These are phyloP conservation scores for Botia almorhae DNA, from an alignment of 2,797 vertebrate genomes.

Conservation along the genomic window DNA sequence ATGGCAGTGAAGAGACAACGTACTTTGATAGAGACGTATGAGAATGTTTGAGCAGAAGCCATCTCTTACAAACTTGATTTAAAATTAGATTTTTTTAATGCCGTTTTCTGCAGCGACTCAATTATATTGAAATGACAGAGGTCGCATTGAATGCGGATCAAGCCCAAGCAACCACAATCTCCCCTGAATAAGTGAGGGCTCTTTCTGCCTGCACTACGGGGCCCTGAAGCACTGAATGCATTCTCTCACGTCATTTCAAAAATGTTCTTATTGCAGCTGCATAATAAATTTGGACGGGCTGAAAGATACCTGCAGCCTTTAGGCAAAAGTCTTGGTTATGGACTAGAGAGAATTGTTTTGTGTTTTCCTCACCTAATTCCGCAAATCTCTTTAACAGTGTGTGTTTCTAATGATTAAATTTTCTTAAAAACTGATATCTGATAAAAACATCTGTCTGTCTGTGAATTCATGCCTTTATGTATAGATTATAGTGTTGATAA, in stretches of 20 bases:
- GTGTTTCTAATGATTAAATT: neutral
- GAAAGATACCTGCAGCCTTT: slow-evolving; percentile 51
- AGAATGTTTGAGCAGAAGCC: slow-evolving; percentile 16
- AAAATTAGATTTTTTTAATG: slow-evolving; percentile 26
- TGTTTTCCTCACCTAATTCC: slow-evolving; percentile 13
- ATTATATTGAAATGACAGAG: slow-evolving; percentile 55
- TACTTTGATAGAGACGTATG: slow-evolving; percentile 14
- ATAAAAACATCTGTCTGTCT: too few relatives aligned
- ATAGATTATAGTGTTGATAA: too few relatives aligned
- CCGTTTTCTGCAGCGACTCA: slow-evolving; percentile 48
- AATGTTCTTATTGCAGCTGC: slow-evolving; percentile 46
- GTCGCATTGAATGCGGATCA: slow-evolving; percentile 42
- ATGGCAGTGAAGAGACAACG: neutral
- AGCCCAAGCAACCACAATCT: slow-evolving; percentile 39
- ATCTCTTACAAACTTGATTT: slow-evolving; percentile 28
- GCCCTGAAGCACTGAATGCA: slow-evolving; percentile 52
- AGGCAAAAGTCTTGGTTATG: slow-evolving; percentile 47
- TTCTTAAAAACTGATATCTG: neutral
- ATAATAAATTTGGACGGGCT: slow-evolving; percentile 45
- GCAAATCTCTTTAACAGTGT: slow-evolving; percentile 20
- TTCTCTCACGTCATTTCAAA: slow-evolving; percentile 49
- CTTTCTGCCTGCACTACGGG: slow-evolving; percentile 42
- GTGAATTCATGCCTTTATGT: too few relatives aligned
- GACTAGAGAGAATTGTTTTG: slow-evolving; percentile 29
- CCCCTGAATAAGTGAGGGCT: slow-evolving; percentile 45